Evolutionary conservation across 2,888 invertebrate species (phyloP).

Genomic region (Troides helena): DNA sequence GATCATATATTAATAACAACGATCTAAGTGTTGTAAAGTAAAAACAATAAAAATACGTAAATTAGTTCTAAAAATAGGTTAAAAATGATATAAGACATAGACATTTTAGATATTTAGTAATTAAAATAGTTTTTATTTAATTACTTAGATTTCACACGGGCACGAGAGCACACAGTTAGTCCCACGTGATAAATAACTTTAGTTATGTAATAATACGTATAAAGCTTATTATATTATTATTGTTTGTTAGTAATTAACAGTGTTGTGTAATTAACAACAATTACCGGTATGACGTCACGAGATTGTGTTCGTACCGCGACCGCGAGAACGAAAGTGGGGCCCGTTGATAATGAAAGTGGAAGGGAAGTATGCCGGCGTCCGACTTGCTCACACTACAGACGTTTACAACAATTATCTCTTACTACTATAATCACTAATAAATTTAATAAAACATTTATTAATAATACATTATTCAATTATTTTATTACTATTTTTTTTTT

Average conservation of each 20-base stretch:
- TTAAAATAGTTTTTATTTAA: background rate
- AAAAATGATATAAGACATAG: background rate
- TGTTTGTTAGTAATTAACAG: background rate
- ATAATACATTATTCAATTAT: too few relatives aligned
- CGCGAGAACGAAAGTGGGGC: conserved; percentile 33
- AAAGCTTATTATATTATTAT: conserved; percentile 12
- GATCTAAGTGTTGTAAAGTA: too few relatives aligned
- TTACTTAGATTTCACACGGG: background rate
- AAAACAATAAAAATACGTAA: too few relatives aligned
- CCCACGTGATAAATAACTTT: background rate
- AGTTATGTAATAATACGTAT: conserved; percentile 8
- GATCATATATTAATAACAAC: too few relatives aligned
- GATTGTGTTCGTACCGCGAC: conserved; percentile 25
- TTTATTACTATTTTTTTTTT: too few relatives aligned
- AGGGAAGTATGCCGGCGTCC: conserved; percentile 27
- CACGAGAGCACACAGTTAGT: background rate
- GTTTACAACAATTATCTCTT: too few relatives aligned
- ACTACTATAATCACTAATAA: too few relatives aligned
- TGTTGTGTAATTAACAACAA: conserved; percentile 33
- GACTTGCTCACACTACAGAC: conserved; percentile 3
- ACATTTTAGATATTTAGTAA: background rate
- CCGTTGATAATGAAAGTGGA: conserved; percentile 32
- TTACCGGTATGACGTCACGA: conserved; percentile 36
- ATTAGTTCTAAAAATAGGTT: too few relatives aligned
- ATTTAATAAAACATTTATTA: too few relatives aligned